These are phyloP conservation scores for Noctua janthina DNA, from an alignment of 2,888 invertebrate genomes.

Conservation along the genomic window DNA sequence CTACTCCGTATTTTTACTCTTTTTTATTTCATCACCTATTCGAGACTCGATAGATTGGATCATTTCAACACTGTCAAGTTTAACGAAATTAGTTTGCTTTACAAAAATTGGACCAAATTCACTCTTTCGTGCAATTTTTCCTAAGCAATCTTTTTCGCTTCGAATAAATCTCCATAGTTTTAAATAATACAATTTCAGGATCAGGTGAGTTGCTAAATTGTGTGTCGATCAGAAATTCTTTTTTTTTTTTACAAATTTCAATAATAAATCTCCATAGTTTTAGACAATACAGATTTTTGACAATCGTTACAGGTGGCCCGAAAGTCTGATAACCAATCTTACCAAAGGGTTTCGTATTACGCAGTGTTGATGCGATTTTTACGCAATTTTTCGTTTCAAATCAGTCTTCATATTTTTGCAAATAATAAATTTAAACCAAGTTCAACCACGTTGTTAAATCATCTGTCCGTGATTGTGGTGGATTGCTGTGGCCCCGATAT, in stretches of 20 bases:
- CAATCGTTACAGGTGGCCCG: neutral
- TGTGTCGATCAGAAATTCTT: constrained; percentile 15
- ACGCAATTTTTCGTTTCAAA: neutral
- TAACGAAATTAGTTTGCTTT: constrained; percentile 15
- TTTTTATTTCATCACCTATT: constrained; percentile 2
- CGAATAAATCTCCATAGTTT: constrained; percentile 14
- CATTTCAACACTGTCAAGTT: constrained; percentile 14
- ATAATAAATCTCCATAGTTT: neutral
- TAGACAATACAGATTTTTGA: neutral
- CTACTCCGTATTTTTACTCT: neutral
- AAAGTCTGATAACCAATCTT: neutral
- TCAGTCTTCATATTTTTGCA: neutral
- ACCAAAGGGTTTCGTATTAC: neutral
- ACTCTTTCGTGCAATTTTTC: constrained; percentile 5
- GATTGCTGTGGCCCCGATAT: constrained; percentile 22
- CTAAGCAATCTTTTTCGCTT: neutral
- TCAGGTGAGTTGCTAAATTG: constrained; percentile 26
- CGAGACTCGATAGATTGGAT: neutral
- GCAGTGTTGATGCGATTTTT: neutral
- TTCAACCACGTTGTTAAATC: constrained; percentile 25
- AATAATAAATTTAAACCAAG: constrained; percentile 1
- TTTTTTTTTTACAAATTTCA: neutral
- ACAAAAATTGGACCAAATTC: neutral
- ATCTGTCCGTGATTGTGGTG: constrained; percentile 28
- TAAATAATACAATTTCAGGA: constrained; percentile 19